Percentiles rank a stretch among this genome's conserved stretches.
These are phyloP conservation scores for Hassar affinis DNA, from an alignment of 2,113 vertebrate species.

Conservation along the genomic window DNA sequence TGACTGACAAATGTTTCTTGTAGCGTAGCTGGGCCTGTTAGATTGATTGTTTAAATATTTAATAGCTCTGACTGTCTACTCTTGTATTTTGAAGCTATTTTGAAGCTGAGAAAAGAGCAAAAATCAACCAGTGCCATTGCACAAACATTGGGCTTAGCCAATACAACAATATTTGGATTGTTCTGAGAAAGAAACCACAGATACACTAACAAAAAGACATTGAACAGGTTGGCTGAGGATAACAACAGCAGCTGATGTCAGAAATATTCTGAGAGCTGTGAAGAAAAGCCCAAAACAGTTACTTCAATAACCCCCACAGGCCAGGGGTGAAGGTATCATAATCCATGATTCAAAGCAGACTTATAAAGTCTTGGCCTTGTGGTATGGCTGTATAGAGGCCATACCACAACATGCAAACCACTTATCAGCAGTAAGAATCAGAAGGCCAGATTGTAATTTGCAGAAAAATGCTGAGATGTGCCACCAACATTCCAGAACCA, in stretches of 20 bases:
- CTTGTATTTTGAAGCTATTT: background rate
- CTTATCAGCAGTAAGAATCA: background rate
- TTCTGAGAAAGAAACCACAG: background rate
- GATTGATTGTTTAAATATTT: no score
- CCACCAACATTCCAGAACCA: background rate
- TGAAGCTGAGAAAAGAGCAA: background rate
- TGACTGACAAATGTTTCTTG: background rate
- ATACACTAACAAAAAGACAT: background rate
- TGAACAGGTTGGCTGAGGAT: background rate
- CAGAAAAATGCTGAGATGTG: background rate
- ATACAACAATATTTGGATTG: background rate
- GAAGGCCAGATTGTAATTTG: background rate
- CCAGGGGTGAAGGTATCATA: background rate
- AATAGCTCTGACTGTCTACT: background rate
- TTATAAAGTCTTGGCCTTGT: no score
- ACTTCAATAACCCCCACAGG: background rate
- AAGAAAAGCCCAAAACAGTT: background rate
- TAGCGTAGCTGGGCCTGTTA: no score
- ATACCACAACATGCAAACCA: background rate
- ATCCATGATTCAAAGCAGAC: background rate
- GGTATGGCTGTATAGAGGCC: no score
- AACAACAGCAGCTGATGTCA: background rate
- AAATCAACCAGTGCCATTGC: background rate
- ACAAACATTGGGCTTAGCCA: background rate
- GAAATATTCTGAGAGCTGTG: background rate